Evolutionary conservation across 2,888 invertebrate species (phyloP), one percentile per base, ranked within the genome.

Genomic region (Nematopogon swammerdamellus): DNA sequence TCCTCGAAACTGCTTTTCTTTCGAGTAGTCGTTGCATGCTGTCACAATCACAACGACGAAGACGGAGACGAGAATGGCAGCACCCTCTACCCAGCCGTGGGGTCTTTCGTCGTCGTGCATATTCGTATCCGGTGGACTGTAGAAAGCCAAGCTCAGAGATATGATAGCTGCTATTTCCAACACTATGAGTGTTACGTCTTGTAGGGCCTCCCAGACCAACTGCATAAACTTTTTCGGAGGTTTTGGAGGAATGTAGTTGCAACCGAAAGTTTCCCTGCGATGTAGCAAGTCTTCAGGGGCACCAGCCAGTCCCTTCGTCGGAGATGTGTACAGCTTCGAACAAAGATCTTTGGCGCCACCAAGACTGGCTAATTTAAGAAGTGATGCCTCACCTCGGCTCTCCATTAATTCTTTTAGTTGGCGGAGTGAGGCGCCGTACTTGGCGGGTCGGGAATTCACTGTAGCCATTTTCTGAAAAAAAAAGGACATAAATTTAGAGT

Each of bases 361-460:
- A 55, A 71, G 68, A 53, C 74, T 66, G 51, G 70, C 61, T 49
- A 86, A 67, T 58, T 72, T 68, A 44, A 76, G 71, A 43, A 76
- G 63, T 17, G 77, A 85, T 58, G 85, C 85, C n/a, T 59, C 59
- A 17, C 84, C 83, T 19, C 84, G 70, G 53, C 65, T 60, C 63
- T 85, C 83, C 85, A 86, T 86, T 55, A 86, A 67, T 56, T 81
- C 76, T 50, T 82, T 71, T 55, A 86, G 75, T 62, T 85, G 83
- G 58, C 70, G 68, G 52, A 84, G 65, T 42, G 72, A 68, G 56
- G 82, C 64, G 57, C 80, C 83, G 67, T 73, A 83, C 54, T 88
- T 87, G 74, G 89, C 86, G 67, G 89, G 88, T 81, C 89, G 84
- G 74, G 88, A 88, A 80, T 88, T 88, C 81, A 88, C 87, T 76